Evolutionary conservation across 35 echinoderm and acorn worm genomes (phyloP), one percentile per base, ranked within the genome.

Genomic region (Heliocidaris tuberculata): DNA sequence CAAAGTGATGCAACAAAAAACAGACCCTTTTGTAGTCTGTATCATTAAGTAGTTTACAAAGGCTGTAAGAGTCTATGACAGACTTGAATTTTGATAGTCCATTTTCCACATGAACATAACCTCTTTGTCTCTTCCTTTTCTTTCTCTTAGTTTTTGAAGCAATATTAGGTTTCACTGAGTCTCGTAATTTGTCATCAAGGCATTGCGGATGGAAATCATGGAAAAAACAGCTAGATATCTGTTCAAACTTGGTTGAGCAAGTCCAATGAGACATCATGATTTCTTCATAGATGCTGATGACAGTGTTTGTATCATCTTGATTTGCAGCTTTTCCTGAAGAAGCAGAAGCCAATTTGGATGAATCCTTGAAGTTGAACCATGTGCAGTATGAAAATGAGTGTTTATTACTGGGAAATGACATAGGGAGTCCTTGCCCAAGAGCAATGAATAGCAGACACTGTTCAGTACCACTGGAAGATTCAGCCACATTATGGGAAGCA

Each of bases 261-360:
- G 4, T 78, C 65, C 65, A 78, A 78, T 21, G 65, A 78, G 65
- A 78, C 65, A 78, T 78, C 17, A 78, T 78, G 21, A 78, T 78
- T 78, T 78, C 65, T 78, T 78, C 65, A 78, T 78, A 78, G 27
- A 27, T 78, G 65, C 65, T 78, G 65, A 78, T n/a, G 65, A 78
- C 65, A 78, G 27, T 8, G 27, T 21, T 27, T 78, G 65, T 27
- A 7, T 78, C 24, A 78, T 78, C 27, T 78, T 78, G 65, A 78
- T 19, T 78, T n/a, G 65, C 65, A 78, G 21, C 6, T 27, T 78
- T 78, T 78, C 65, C 65, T 19, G 65, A 78, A 19, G 27, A 19
- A 5, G 65, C 65, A 78, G 65, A 78, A 78, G 65, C 65, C 65
- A 78, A 24, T 27, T 78, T 78, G 65, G 65, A 78, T 78, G 65